phyloP scores from a whole-genome alignment of 2,797 vertebrate species.

The Esox lucius region DNA sequence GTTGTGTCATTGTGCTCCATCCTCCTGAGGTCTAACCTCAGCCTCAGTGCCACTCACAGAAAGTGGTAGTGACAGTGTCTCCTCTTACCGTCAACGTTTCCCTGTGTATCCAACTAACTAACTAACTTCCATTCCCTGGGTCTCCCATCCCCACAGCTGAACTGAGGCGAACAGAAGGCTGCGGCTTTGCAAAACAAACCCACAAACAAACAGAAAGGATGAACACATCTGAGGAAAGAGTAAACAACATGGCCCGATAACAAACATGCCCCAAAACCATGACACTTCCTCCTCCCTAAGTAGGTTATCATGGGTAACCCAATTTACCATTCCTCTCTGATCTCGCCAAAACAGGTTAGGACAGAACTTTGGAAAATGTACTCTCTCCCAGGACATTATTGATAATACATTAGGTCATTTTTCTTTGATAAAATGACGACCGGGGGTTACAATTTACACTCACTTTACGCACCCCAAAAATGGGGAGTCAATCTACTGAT shows the following conservation, averaged over 20 bases:
- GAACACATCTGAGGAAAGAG: slow-evolving; percentile 78
- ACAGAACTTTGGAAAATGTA: slow-evolving; percentile 47
- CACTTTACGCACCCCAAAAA: slow-evolving; percentile 77
- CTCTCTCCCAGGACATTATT: slow-evolving; percentile 20
- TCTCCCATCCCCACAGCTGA: slow-evolving; percentile 73
- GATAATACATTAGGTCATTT: slow-evolving; percentile 47
- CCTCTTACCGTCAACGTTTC: slow-evolving; percentile 67
- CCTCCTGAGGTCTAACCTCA: slow-evolving; percentile 65
- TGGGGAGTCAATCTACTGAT: slow-evolving; percentile 81
- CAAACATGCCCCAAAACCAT: slow-evolving; percentile 76
- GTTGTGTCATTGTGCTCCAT: slow-evolving; percentile 24
- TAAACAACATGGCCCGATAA: slow-evolving; percentile 76
- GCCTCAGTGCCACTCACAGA: slow-evolving; percentile 72
- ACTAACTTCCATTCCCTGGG: slow-evolving; percentile 61
- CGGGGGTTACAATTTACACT: slow-evolving; percentile 42
- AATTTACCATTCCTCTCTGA: slow-evolving; percentile 63
- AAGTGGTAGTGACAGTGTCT: slow-evolving; percentile 65
- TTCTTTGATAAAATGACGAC: slow-evolving; percentile 51
- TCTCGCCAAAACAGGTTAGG: slow-evolving; percentile 37
- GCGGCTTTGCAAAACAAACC: slow-evolving; percentile 80
- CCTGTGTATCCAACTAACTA: slow-evolving; percentile 55
- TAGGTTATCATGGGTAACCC: slow-evolving; percentile 73
- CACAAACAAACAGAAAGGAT: slow-evolving; percentile 75
- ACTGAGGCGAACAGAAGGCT: slow-evolving; percentile 66
- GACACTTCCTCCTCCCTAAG: slow-evolving; percentile 68